Conservation (phyloP, 2,113 vertebrate genomes). For the Mandrillus leucophaeus region DNA sequence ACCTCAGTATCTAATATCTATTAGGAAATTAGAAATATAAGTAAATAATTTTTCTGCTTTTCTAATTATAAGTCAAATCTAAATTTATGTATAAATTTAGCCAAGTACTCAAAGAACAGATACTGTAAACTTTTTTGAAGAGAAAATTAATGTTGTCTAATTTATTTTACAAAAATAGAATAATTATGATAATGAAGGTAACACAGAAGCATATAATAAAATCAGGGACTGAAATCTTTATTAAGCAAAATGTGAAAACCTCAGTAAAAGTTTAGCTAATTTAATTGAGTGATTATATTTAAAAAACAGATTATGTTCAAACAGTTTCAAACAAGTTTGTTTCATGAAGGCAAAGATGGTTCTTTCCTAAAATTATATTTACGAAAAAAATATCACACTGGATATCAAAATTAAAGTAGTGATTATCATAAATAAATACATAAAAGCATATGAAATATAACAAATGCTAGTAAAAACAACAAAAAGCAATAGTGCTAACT, state of each 20-base stretch:
- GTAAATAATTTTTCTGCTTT: not conserved
- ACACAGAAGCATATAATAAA: not conserved
- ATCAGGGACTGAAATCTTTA: not conserved
- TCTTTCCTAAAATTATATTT: not conserved
- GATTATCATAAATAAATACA: not conserved
- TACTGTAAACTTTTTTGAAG: not conserved
- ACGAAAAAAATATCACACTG: not conserved
- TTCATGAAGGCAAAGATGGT: not conserved
- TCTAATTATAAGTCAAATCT: not conserved
- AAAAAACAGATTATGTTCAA: not conserved
- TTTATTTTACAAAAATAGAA: not conserved
- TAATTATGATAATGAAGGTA: not conserved
- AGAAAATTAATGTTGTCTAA: not conserved
- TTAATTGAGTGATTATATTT: not conserved
- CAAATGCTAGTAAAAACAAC: not conserved
- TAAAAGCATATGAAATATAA: not conserved
- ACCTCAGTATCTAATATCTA: not conserved
- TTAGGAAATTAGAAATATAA: not conserved
- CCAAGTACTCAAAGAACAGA: not conserved
- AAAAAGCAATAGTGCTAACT: not conserved
- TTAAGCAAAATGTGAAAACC: not conserved
- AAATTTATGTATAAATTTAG: not conserved
- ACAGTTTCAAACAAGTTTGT: not conserved
- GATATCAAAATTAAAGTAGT: not conserved
- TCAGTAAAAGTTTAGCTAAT: not conserved